Base-by-base conservation (phyloP, 2,888 invertebrate species). In the Spilarctia lutea region DNA sequence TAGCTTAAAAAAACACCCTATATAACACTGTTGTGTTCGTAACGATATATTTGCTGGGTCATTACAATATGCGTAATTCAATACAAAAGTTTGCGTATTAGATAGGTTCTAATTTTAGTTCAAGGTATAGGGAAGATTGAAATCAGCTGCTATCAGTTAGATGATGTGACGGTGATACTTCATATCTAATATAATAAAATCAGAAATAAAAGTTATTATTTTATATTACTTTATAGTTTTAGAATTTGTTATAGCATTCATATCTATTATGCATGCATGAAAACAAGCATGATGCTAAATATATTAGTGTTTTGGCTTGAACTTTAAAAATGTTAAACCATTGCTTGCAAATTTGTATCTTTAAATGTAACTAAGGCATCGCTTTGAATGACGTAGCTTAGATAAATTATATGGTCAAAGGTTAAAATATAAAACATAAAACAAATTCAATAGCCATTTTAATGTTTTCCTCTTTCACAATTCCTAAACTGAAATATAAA, bases 401-500 rank as follows among this genome's bases (percentile, higher is more conserved):
- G 30, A 18, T 18, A 30, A 18, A 27, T 63, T 8, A 8, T 13
- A 60, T 4, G 11, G 16, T 63, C 18, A 63, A 30, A 63, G 30
- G 16, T 6, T 18, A 18, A 10, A 60, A 63, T 63, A 63, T 35
- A 48, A 71, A 45, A 35, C 33, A 30, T 42, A 27, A 42, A 45
- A 68, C 24, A 30, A 1, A 24, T 8, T 68, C 20, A 11, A 30
- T 52, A 16, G 16, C 11, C 7, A 35, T 10, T 20, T 65, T 27
- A 10, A 33, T n/a, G 79, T 72, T 80, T 73, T 78, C 76, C 6
- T 71, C 79, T 85, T 74, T 80, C 8, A 16, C 45, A 33, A 77
- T 72, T 66, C 74, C 79, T 74, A 75, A 85, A 86, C 81, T 85
- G 84, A 86, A 81, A 86, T 88, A 88, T 90, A 88, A 85, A 89